Base-by-base conservation (phyloP, 1,140 invertebrate genomes). In the Drosophila rhopaloa region DNA sequence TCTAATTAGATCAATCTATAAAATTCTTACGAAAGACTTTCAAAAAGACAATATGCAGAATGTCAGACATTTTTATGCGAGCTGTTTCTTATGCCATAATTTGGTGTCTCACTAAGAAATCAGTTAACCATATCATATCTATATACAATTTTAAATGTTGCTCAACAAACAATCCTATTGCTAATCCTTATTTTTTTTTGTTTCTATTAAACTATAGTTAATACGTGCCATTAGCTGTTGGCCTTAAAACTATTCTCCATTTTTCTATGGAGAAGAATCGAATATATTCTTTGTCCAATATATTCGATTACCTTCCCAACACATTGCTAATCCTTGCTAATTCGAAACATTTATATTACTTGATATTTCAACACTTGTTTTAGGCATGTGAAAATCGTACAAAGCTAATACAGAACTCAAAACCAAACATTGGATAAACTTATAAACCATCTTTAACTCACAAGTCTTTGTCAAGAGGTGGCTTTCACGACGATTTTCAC, bases 401-500 rank as follows among this genome's bases (percentile, higher is more conserved):
- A 50, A 27, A 32, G 46, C 27, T 27, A 4, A 35, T 50, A 41
- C 4, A n/a, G 24, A 53, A 55, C 19, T 29, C 19, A 5, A 40
- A 63, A 47, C 13, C 29, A 24, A 27, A 27, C 46, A 63, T 32
- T 50, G 44, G 44, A 35, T 51, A 51, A 4, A 51, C 47, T 41
- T 24, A 11, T 4, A 32, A 19, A 37, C 16, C 29, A 14, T 35
- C 16, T 51, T 5, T 41, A 29, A 53, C 35, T 29, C 14, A 47
- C 2, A 6, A 62, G n/a, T 35, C 43, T 19, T 8, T 61, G 8
- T 16, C 56, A 19, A 27, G 1, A 43, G 19, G 24, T n/a, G 11
- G 7, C 40, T 61, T 60, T 74, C 48, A 74, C 70, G 82, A 85
- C 82, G 75, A 85, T 85, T 88, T 82, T 88, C 66, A 79, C 65